These are phyloP conservation scores for Cyanocitta stelleri DNA, from an alignment of 2,113 vertebrate genomes.

Conservation along the genomic window DNA sequence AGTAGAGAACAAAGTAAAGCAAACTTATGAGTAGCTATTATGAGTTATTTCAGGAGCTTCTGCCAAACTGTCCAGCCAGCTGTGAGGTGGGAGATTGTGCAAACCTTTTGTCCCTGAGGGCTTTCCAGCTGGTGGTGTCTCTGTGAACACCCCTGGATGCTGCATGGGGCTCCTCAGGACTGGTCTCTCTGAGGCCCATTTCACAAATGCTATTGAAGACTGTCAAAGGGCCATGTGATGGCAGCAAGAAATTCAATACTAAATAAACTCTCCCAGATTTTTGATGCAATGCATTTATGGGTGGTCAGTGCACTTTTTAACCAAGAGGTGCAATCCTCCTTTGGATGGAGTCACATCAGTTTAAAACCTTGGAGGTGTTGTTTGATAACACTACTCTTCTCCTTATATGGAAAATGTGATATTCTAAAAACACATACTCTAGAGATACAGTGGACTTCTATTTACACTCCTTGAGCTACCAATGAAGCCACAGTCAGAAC, in stretches of 20 bases:
- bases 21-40: not conserved
- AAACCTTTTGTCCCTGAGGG: not conserved
- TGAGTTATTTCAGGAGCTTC: not conserved
- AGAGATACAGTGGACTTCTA: not conserved
- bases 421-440: fast-evolving
- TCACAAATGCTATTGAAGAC: not conserved
- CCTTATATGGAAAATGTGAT: not conserved
- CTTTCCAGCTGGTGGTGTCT: not conserved
- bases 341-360: not conserved
- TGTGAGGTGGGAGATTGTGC: not conserved
- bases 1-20: not conserved
- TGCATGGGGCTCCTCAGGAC: not conserved
- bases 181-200: not conserved
- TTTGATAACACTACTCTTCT: not conserved
- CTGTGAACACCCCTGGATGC: not conserved
- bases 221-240: not conserved
- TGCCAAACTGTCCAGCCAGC: not conserved
- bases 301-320: not conserved
- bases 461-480: not conserved
- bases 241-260: not conserved
- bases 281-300: not conserved
- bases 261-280: not conserved
- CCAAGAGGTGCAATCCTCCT: not conserved
- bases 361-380: not conserved
- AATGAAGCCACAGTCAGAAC: not conserved